A percentile compares a stretch with the other conserved stretches of the same genome.
phyloP scores from a whole-genome alignment of 1,140 invertebrate genomes.

The Sesamia nonagrioides region DNA sequence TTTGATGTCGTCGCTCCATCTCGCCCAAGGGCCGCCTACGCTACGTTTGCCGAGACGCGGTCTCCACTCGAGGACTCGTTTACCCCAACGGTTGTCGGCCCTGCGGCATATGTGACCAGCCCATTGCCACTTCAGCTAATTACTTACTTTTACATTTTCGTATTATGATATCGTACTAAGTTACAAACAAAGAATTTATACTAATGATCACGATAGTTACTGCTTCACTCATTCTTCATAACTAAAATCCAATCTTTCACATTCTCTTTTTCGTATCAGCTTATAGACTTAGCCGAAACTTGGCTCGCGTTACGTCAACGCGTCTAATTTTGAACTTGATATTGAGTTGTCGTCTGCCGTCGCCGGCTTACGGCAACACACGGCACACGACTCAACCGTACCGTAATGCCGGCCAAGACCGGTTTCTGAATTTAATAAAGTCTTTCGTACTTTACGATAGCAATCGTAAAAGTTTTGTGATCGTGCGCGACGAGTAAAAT shows the following conservation, averaged over 20 bases:
- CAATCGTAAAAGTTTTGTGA: conserved; percentile 65
- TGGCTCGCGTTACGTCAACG: conserved; percentile 30
- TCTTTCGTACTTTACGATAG: conserved; percentile 65
- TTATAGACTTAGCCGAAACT: conserved; percentile 6
- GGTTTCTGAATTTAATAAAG: conserved; percentile 67
- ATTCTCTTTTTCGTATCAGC: not conserved
- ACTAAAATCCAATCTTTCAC: too few species aligned
- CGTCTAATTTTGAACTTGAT: conserved; percentile 48
- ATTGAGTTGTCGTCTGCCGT: conserved; percentile 43
- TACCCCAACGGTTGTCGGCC: too few species aligned
- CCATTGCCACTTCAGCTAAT: too few species aligned
- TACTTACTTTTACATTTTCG: too few species aligned
- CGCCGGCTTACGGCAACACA: conserved; percentile 5
- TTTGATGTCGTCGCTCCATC: too few species aligned
- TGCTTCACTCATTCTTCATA: not conserved
- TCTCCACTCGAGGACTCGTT: too few species aligned
- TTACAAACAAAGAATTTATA: too few species aligned
- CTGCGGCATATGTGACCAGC: too few species aligned
- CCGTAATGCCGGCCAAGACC: conserved; percentile 17
- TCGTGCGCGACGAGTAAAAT: conserved; percentile 53
- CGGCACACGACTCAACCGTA: not conserved
- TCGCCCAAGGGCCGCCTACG: too few species aligned
- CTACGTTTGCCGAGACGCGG: too few species aligned
- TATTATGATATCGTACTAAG: too few species aligned
- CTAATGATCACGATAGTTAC: not conserved